phyloP scores from a whole-genome alignment of 2,113 vertebrate species.

The Desmodus rotundus region DNA sequence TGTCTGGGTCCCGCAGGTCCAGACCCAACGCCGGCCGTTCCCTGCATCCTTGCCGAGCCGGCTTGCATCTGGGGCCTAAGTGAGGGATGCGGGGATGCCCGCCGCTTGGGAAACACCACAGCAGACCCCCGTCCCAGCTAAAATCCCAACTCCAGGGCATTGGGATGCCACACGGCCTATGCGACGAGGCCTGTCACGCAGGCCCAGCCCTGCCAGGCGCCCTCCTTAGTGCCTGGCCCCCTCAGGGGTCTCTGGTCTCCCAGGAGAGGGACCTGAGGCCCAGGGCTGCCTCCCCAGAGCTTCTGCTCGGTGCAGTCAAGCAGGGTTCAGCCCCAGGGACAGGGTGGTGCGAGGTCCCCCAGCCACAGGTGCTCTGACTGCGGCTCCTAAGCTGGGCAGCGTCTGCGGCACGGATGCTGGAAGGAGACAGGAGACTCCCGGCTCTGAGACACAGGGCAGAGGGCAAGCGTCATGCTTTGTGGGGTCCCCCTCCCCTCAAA shows the following conservation, averaged over 20 bases:
- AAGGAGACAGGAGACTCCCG: neutral
- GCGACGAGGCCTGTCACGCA: fast-evolving
- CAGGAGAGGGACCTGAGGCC: fast-evolving
- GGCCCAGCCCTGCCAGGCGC: too few species aligned
- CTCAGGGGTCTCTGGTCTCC: too few species aligned
- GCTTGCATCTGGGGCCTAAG: neutral
- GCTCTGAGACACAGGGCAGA: neutral
- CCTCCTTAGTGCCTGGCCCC: fast-evolving
- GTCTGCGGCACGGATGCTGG: fast-evolving
- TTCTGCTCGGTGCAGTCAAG: neutral
- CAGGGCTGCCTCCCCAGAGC: neutral
- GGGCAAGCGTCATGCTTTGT: neutral
- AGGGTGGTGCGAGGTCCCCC: neutral
- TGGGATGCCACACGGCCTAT: fast-evolving
- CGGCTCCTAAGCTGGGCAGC: fast-evolving
- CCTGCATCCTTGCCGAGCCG: fast-evolving
- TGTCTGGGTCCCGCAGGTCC: neutral
- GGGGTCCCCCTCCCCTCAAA: fast-evolving
- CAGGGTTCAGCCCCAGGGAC: neutral
- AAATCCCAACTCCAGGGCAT: neutral
- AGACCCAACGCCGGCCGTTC: fast-evolving
- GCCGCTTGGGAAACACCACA: fast-evolving
- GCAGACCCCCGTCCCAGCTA: fast-evolving
- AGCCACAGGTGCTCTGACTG: neutral
- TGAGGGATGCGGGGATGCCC: fast-evolving